Conservation (phyloP, 2,888 invertebrate species). For the Drosophila stalkeri region DNA sequence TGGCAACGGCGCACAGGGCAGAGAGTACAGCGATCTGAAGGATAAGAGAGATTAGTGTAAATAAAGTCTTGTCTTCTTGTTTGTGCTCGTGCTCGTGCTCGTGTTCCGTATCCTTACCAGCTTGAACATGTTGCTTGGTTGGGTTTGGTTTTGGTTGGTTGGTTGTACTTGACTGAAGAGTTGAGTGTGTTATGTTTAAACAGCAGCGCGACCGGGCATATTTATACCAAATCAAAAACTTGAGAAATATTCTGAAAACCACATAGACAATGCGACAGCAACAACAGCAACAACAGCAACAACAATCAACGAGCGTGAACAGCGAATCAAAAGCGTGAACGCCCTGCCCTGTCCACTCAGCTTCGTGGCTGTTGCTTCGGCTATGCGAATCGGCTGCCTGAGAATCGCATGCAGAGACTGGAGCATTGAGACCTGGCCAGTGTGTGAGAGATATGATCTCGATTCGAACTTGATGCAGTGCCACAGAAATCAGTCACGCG, state of each 20-base stretch:
- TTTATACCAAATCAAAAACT: constrained; percentile 82
- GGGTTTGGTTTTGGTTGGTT: constrained; percentile 56
- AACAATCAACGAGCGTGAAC: constrained; percentile 37
- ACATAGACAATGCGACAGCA: constrained; percentile 54
- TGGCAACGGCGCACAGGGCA: constrained; percentile 85
- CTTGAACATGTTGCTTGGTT: constrained; percentile 84
- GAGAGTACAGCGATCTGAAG: constrained; percentile 83
- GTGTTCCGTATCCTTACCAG: constrained; percentile 82
- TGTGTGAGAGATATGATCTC: constrained; percentile 41
- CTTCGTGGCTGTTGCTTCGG: constrained; percentile 15
- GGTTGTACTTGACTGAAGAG: constrained; percentile 74
- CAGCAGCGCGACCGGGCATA: constrained; percentile 78
- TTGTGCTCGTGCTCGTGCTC: too few relatives aligned
- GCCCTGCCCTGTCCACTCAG: constrained; percentile 55
- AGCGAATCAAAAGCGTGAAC: constrained; percentile 70
- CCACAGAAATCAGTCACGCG: constrained; percentile 66
- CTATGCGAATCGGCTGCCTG: constrained; percentile 24
- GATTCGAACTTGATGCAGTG: constrained; percentile 31
- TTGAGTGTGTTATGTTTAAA: constrained; percentile 84
- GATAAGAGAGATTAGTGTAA: not conserved
- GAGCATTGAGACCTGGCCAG: constrained; percentile 1
- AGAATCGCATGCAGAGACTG: constrained; percentile 41
- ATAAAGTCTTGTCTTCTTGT: too few relatives aligned
- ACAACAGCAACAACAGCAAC: constrained; percentile 25
- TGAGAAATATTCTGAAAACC: constrained; percentile 77